A percentile compares a stretch with the other conserved stretches of the same genome.
phyloP scores from a whole-genome alignment of 2,797 vertebrate species.

The Morelia viridis region DNA sequence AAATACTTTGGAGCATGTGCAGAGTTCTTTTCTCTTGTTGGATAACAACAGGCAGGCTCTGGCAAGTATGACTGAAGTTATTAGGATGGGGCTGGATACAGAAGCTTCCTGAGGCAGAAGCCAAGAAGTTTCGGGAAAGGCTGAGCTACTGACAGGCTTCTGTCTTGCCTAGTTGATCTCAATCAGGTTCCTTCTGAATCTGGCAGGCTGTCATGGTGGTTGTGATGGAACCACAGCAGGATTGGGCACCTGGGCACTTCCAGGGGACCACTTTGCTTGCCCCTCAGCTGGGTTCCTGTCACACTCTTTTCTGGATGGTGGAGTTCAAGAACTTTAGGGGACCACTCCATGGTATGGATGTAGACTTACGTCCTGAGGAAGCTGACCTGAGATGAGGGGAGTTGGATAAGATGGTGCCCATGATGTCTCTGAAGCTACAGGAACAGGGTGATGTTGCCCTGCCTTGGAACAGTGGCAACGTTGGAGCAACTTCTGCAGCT shows the following conservation, averaged over 20 bases:
- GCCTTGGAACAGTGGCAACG: not conserved
- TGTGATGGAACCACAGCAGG: not conserved
- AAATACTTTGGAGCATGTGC: not conserved
- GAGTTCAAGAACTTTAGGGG: not conserved
- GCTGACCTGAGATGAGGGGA: not conserved
- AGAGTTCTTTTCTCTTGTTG: not conserved
- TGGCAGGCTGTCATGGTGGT: not conserved
- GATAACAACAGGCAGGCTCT: not conserved
- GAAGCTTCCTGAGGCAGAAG: not conserved
- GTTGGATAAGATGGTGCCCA: not conserved
- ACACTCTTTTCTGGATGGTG: not conserved
- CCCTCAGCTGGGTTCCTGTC: not conserved
- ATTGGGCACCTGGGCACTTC: not conserved
- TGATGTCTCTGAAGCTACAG: not conserved
- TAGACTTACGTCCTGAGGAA: not conserved
- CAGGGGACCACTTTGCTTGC: no score
- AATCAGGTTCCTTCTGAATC: not conserved
- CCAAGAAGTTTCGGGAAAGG: not conserved
- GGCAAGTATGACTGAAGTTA: not conserved
- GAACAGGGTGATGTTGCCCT: not conserved
- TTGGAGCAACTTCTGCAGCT: not conserved
- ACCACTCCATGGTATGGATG: no score
- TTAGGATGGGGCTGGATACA: not conserved
- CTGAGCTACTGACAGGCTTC: not conserved
- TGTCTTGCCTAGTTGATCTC: not conserved